These are phyloP conservation scores for Phenacoccus solenopsis DNA, from an alignment of 1,140 invertebrate genomes.

Conservation along the genomic window DNA sequence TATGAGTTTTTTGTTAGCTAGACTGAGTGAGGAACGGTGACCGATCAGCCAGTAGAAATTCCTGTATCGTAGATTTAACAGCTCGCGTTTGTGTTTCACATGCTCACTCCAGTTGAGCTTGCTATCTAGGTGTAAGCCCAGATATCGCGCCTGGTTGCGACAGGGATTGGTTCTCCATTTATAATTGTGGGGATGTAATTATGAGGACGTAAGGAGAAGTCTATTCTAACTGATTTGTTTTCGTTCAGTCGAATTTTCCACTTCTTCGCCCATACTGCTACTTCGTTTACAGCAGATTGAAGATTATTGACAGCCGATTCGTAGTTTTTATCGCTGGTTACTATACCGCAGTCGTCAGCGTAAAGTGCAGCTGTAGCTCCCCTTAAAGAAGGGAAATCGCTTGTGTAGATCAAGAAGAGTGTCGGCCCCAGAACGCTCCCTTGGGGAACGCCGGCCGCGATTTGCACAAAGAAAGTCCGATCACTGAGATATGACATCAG, in stretches of 20 bases:
- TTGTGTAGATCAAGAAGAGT: not conserved
- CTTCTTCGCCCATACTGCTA: too few relatives aligned
- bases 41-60: slow-evolving; percentile 27
- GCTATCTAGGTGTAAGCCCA: slow-evolving; percentile 20
- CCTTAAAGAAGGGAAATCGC: not conserved
- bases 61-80: slow-evolving; percentile 13
- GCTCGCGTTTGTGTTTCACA: slow-evolving; percentile 10
- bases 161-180: too few relatives aligned
- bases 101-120: slow-evolving; percentile 13
- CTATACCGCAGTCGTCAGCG: too few relatives aligned
- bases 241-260: too few relatives aligned
- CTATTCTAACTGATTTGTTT: too few relatives aligned
- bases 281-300: too few relatives aligned
- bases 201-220: too few relatives aligned
- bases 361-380: too few relatives aligned
- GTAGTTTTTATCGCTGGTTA: too few relatives aligned
- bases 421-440: not conserved
- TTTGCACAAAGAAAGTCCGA: not conserved
- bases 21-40: slow-evolving; percentile 22
- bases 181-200: too few relatives aligned
- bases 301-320: too few relatives aligned
- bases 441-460: not conserved
- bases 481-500: slow-evolving; percentile 1
- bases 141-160: too few relatives aligned
- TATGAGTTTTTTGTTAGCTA: slow-evolving; percentile 29